Conservation (phyloP, 2,888 invertebrate genomes). For the Brachyopa scutellaris region DNA sequence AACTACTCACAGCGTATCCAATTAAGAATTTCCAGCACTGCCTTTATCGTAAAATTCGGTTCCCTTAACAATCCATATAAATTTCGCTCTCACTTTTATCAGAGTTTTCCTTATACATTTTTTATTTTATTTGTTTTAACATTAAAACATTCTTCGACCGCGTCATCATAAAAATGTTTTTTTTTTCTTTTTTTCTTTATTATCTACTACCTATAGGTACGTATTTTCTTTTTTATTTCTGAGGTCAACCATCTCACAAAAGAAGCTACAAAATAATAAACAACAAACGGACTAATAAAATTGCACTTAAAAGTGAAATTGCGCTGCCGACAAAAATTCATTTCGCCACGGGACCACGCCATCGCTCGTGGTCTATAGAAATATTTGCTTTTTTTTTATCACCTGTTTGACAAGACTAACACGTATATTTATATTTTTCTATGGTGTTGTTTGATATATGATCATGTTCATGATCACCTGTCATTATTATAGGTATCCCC, state of each 20-base stretch:
- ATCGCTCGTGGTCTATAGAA: neutral
- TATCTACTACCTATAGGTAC: no score
- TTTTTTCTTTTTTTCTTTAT: neutral
- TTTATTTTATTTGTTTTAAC: no score
- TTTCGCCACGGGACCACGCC: neutral
- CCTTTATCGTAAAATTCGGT: conserved; percentile 4
- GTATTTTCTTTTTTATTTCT: no score
- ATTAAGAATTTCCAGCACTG: conserved; percentile 7
- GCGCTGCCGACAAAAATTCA: conserved; percentile 1
- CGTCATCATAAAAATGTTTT: neutral
- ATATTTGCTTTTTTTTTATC: conserved; percentile 27
- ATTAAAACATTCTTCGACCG: neutral
- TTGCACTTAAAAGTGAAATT: conserved; percentile 49
- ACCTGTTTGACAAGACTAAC: conserved; percentile 1
- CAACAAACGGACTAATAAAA: conserved; percentile 23
- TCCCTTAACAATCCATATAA: conserved; percentile 4
- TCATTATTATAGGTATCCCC: neutral
- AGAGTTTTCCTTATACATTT: conserved; percentile 1
- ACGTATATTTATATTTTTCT: neutral
- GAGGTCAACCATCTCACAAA: conserved; percentile 33
- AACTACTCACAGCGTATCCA: neutral
- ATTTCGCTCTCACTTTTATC: conserved; percentile 32
- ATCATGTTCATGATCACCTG: no score
- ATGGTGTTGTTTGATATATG: neutral
- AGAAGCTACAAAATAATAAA: neutral